Conservation (phyloP, 2,797 vertebrate species). For the Myotis findleyi region DNA sequence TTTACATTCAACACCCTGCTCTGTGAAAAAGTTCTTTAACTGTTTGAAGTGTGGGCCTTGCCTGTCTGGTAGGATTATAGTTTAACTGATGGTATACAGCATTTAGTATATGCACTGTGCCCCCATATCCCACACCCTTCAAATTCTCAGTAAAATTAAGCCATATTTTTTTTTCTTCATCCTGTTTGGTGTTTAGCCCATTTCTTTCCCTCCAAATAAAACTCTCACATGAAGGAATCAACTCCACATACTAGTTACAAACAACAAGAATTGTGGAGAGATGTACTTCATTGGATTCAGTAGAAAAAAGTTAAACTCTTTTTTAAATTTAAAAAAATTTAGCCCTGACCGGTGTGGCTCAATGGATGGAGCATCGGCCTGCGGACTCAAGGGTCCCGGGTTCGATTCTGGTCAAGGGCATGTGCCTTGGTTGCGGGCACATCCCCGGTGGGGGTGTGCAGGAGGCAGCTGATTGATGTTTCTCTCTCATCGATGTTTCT, state of each 20-base stretch:
- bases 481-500: too few relatives aligned
- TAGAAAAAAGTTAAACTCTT: not conserved
- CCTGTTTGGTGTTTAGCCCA: not conserved
- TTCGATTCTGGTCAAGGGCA: too few relatives aligned
- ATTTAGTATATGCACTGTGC: not conserved
- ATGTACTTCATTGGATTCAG: not conserved
- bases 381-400: too few relatives aligned
- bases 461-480: too few relatives aligned
- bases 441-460: too few relatives aligned
- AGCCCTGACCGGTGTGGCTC: too few relatives aligned
- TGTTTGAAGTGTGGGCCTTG: conserved; percentile 16
- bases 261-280: conserved; percentile 24
- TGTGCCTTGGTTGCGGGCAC: too few relatives aligned
- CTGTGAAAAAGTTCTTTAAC: conserved; percentile 33
- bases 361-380: too few relatives aligned
- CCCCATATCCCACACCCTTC: not conserved
- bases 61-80: conserved; percentile 5
- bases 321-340: not conserved
- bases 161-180: not conserved
- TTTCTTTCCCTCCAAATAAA: conserved; percentile 52
- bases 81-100: not conserved
- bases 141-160: conserved; percentile 62
- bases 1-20: conserved; percentile 29
- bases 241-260: not conserved
- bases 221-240: not conserved